These are phyloP conservation scores for Cephalopterus ornatus DNA, from an alignment of 2,113 vertebrate species.

Conservation along the genomic window DNA sequence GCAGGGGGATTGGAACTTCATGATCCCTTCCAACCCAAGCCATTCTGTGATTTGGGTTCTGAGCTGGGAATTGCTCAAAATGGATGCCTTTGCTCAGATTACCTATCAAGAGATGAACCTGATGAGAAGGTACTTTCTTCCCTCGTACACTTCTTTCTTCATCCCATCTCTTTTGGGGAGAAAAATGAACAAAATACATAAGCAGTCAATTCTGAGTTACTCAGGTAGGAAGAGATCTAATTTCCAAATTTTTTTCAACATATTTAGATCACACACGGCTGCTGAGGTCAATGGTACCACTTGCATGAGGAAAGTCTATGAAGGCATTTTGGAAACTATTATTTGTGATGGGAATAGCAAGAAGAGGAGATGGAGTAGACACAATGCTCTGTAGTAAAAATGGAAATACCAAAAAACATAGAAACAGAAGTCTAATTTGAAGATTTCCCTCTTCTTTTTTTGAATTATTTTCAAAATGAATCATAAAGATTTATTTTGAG, in stretches of 20 bases:
- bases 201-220: neutral
- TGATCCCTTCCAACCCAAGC: neutral
- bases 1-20: neutral
- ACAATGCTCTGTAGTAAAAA: neutral
- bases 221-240: neutral
- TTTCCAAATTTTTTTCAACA: neutral
- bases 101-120: neutral
- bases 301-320: neutral
- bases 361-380: neutral
- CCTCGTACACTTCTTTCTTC: neutral
- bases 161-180: neutral
- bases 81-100: neutral
- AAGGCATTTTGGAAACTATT: neutral
- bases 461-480: neutral
- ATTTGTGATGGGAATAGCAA: neutral
- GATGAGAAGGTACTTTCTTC: neutral
- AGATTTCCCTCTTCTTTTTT: neutral
- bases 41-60: neutral
- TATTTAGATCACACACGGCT: neutral
- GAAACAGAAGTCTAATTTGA: neutral
- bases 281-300: neutral
- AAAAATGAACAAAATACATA: neutral
- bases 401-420: neutral
- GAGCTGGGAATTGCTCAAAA: neutral
- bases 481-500: neutral